Percentiles rank a stretch among this genome's conserved stretches.
These are phyloP conservation scores for Trimorus sp. DNA, from an alignment of 2,888 invertebrate genomes.

Conservation along the genomic window DNA sequence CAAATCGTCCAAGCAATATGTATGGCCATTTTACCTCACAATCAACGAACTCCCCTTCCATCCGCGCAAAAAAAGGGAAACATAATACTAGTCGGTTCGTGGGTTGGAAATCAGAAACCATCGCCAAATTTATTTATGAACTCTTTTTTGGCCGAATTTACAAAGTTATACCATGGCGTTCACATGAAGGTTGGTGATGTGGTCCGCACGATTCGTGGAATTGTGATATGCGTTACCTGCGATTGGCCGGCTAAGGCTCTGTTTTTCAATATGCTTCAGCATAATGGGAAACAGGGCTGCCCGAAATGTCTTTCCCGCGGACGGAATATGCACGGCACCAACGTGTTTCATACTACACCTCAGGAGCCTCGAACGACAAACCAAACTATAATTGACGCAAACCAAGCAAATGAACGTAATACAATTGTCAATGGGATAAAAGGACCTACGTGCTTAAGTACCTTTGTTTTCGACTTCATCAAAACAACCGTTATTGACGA, in stretches of 20 bases:
- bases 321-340: not conserved
- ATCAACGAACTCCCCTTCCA: constrained; percentile 22
- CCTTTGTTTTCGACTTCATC: constrained; percentile 22
- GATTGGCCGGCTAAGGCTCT: too few species aligned
- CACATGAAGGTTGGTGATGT: not conserved
- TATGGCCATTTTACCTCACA: constrained; percentile 24
- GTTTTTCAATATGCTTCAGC: not conserved
- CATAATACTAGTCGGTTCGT: constrained; percentile 2
- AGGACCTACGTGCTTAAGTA: constrained; percentile 5
- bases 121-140: not conserved
- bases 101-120: constrained; percentile 1
- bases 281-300: too few species aligned
- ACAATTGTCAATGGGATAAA: not conserved
- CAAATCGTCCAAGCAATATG: constrained; percentile 12
- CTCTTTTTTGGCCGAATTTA: constrained; percentile 11
- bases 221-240: constrained; percentile 32
- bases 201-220: not conserved
- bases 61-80: constrained; percentile 21
- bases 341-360: not conserved
- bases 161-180: not conserved
- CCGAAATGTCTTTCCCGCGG: constrained; percentile 1
- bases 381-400: too few species aligned
- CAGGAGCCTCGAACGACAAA: not conserved
- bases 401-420: too few species aligned
- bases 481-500: constrained; percentile 17